Evolutionary conservation across 2,113 vertebrate genomes (phyloP).

Genomic region (Meriones unguiculatus): DNA sequence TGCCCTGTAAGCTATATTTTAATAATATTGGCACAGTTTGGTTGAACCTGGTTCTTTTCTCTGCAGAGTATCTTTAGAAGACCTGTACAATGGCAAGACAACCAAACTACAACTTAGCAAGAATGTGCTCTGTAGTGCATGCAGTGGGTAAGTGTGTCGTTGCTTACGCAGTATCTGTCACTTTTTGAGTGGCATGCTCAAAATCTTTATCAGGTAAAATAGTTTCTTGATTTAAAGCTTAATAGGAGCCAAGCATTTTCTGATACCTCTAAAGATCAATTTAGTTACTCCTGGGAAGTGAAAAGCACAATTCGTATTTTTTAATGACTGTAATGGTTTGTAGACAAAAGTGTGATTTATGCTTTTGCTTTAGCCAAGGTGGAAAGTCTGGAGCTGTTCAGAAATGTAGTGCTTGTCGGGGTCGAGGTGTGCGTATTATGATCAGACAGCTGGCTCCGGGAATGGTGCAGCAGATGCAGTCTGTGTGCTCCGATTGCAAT

Average conservation of each 20-base stretch:
- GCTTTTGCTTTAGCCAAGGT: constrained; percentile 91
- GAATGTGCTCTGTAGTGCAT: constrained; percentile 97
- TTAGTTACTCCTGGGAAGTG: neutral
- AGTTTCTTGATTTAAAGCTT: neutral
- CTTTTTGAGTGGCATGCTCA: neutral
- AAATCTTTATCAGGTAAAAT: neutral
- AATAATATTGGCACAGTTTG: neutral
- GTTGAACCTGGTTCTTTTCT: constrained; percentile 36
- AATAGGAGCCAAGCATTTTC: neutral
- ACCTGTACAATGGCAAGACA: constrained; percentile 99
- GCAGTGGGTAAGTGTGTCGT: constrained; percentile 94
- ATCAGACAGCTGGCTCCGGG: constrained; percentile 98
- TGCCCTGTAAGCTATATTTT: neutral
- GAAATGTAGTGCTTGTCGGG: constrained; percentile 96
- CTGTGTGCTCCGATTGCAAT: constrained; percentile 97
- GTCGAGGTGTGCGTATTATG: constrained; percentile 97
- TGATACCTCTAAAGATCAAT: neutral
- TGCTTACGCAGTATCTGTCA: neutral
- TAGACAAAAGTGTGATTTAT: neutral
- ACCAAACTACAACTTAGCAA: constrained; percentile 99
- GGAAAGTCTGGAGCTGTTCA: constrained; percentile 98
- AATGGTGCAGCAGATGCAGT: constrained; percentile 99
- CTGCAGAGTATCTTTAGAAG: constrained; percentile 97
- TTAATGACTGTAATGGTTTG: neutral
- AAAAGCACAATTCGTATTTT: neutral